Conservation (phyloP, 2,888 invertebrate species). For the Tridacna crocea region DNA sequence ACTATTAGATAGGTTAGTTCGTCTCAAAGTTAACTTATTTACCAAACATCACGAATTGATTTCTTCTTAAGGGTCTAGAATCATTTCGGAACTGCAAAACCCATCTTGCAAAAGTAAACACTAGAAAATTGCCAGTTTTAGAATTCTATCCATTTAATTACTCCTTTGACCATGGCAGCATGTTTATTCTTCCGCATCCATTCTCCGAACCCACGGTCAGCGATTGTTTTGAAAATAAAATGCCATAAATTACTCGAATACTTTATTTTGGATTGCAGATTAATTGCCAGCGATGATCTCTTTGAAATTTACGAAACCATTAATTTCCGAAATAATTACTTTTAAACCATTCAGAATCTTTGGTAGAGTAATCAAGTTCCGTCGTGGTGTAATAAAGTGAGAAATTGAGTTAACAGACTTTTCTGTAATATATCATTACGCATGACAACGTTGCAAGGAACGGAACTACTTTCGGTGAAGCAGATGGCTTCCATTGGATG, state of each 20-base stretch:
- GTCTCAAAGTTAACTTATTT: constrained; percentile 46
- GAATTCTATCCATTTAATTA: constrained; percentile 60
- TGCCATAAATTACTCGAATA: constrained; percentile 59
- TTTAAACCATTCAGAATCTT: constrained; percentile 51
- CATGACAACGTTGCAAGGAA: constrained; percentile 29
- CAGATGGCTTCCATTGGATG: constrained; percentile 8
- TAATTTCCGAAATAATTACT: constrained; percentile 62
- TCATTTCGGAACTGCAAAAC: constrained; percentile 44
- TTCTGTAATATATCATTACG: constrained; percentile 47
- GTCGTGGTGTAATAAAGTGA: constrained; percentile 61
- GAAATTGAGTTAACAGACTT: constrained; percentile 64
- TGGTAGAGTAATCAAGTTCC: constrained; percentile 57
- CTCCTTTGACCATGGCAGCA: constrained; percentile 50
- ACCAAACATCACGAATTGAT: constrained; percentile 40
- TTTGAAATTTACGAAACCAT: constrained; percentile 58
- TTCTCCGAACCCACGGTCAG: background rate
- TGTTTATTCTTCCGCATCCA: constrained; percentile 23
- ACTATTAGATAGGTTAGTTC: constrained; percentile 44
- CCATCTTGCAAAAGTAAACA: constrained; percentile 41
- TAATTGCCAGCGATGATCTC: constrained; percentile 55
- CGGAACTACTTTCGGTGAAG: constrained; percentile 44
- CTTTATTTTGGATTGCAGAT: constrained; percentile 52
- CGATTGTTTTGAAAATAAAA: constrained; percentile 38
- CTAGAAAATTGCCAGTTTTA: constrained; percentile 40
- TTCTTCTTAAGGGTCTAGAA: constrained; percentile 19